Evolutionary conservation across 2,797 vertebrate genomes (phyloP).

Genomic region (Euthynnus affinis): DNA sequence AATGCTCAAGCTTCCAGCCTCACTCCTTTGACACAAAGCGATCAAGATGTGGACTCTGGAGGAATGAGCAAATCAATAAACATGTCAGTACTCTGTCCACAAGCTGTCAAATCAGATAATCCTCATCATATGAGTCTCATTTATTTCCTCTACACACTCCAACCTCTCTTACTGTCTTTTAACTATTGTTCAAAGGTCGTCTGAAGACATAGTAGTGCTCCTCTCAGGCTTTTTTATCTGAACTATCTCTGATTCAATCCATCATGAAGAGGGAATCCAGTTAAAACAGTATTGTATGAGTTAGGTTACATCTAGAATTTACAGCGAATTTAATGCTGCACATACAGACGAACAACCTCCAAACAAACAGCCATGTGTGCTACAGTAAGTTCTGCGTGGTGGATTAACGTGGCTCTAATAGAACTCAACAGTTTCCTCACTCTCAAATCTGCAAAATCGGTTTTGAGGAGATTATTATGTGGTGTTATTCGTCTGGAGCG

Average conservation of each 20-base stretch:
- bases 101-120: constrained; percentile 23
- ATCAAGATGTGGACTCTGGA: constrained; percentile 15
- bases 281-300: background rate
- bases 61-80: constrained; percentile 15
- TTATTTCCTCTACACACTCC: constrained; percentile 12
- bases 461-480: constrained; percentile 63
- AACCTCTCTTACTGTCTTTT: background rate
- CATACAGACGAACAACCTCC: background rate
- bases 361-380: constrained; percentile 29
- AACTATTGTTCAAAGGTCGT: background rate
- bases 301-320: background rate
- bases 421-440: constrained; percentile 51
- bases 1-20: constrained; percentile 15
- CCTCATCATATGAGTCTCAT: constrained; percentile 1
- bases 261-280: background rate
- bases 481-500: constrained; percentile 55
- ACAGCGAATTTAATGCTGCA: background rate
- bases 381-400: constrained; percentile 13
- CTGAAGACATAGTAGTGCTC: background rate
- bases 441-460: constrained; percentile 67
- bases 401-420: constrained; percentile 61
- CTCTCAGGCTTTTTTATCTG: background rate
- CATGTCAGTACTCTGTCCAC: constrained; percentile 4
- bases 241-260: background rate
- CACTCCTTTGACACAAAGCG: background rate